phyloP scores from a whole-genome alignment of 2,113 vertebrate species.

The Mastomys coucha region DNA sequence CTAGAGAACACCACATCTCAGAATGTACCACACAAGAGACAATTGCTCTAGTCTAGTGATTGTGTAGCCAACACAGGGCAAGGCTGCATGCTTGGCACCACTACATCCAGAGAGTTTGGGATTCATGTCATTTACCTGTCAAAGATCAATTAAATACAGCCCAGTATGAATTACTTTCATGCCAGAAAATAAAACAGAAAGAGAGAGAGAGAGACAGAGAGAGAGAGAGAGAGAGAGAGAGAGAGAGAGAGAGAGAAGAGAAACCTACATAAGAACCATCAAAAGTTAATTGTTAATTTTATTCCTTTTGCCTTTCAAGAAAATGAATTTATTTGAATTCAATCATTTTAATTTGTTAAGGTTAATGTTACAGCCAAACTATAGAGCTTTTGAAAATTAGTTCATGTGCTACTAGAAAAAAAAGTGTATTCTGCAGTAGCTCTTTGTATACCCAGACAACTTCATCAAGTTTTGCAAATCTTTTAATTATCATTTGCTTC shows the following conservation, averaged over 20 bases:
- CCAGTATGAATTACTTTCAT: no score
- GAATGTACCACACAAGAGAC: no score
- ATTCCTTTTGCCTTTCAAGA: neutral
- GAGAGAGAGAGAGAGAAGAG: neutral
- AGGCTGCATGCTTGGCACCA: neutral
- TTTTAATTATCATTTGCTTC: neutral
- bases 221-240: no score
- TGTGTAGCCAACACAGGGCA: neutral
- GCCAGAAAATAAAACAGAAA: no score
- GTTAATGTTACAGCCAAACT: neutral
- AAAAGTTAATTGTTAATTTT: neutral
- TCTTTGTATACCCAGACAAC: neutral
- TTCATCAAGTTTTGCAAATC: neutral
- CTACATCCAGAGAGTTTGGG: neutral
- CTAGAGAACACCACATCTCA: neutral
- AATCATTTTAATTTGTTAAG: constrained; percentile 10
- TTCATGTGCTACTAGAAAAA: neutral
- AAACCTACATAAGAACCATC: neutral
- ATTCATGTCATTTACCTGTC: neutral
- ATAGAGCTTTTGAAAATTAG: neutral
- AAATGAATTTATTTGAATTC: neutral
- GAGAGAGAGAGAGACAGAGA: no score
- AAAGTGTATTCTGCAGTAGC: neutral
- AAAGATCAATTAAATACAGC: neutral
- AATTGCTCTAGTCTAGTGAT: rapidly evolving